Base-by-base conservation (phyloP, 2,113 vertebrate species). In the Cyanistes caeruleus region DNA sequence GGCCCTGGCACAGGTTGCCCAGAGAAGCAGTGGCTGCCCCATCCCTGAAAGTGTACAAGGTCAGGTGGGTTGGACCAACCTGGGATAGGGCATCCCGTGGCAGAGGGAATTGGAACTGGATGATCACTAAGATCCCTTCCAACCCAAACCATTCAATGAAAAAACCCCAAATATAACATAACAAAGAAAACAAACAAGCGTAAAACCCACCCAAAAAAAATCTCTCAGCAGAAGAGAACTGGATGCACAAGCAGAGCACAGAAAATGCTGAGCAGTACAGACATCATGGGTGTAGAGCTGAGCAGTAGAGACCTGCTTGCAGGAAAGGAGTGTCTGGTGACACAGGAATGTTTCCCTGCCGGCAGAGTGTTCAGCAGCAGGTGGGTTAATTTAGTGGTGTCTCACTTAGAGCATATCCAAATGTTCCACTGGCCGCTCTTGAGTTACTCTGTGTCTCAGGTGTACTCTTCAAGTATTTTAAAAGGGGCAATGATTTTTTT, bases 381-480 rank as follows among this genome's bases (percentile, higher is more conserved):
- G 49, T 0, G 49, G 72, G 94, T 94, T 96, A 93, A 96, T 97
- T 97, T 52, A 69, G 76, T 53, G 35, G 18, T 52, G 74, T 37
- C 0, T 1, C 75, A 63, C 94, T 90, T 72, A 19, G 72, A 87
- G 84, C 72, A 56, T 58, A 85, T 89, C 90, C 83, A 46, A 93
- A 84, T 37, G 76, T 96, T 96, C 91, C 93, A 89, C 86, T 88
- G 83, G 90, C 95, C 4, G 72, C 95, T 96, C 88, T 88, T 75
- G 92, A 95, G 85, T 93, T 93, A 94, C 77, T 96, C 89, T 79
- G 83, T 81, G 77, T 97, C 97, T 97, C 94, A 94, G 96, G 96
- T 97, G 96, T 94, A 81, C 95, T 98, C 92, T 97, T 98, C 94
- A 91, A 97, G 96, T 97, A 94, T 97, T 97, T 98, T 98, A 98